Evolutionary conservation across 2,888 invertebrate species (phyloP).

Genomic region (Poecilobothrus nobilitatus): DNA sequence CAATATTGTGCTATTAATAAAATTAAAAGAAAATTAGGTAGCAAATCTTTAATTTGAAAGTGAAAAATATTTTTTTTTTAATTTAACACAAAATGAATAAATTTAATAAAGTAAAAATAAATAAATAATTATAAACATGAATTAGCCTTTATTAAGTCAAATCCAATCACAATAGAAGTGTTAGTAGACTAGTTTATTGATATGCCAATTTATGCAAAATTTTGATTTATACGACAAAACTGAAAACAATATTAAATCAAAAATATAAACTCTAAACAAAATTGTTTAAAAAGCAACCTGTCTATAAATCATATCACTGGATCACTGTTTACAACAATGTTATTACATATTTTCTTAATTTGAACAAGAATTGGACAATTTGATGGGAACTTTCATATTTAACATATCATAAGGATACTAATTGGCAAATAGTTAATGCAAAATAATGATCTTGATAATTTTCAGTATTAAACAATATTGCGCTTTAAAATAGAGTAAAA

Average conservation of each 20-base stretch:
- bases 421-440: constrained; percentile 34
- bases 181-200: too few species aligned
- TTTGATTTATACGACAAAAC: background rate
- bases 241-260: background rate
- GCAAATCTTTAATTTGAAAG: background rate
- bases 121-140: too few species aligned
- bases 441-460: constrained; percentile 37
- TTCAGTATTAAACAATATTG: constrained; percentile 36
- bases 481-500: constrained; percentile 12
- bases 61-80: too few species aligned
- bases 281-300: background rate
- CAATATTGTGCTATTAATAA: constrained; percentile 28
- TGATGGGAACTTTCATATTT: constrained; percentile 26
- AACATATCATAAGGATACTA: constrained; percentile 32
- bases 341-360: constrained; percentile 36
- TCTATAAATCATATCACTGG: constrained; percentile 33
- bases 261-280: background rate
- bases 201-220: too few species aligned
- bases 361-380: constrained; percentile 33
- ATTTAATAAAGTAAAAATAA: too few species aligned
- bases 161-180: too few species aligned
- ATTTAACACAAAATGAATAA: too few species aligned
- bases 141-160: too few species aligned
- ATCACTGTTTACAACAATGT: constrained; percentile 33
- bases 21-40: background rate